Conservation (phyloP, 92 coral and sea anemone genomes). For the Palythoa caribaeorum region DNA sequence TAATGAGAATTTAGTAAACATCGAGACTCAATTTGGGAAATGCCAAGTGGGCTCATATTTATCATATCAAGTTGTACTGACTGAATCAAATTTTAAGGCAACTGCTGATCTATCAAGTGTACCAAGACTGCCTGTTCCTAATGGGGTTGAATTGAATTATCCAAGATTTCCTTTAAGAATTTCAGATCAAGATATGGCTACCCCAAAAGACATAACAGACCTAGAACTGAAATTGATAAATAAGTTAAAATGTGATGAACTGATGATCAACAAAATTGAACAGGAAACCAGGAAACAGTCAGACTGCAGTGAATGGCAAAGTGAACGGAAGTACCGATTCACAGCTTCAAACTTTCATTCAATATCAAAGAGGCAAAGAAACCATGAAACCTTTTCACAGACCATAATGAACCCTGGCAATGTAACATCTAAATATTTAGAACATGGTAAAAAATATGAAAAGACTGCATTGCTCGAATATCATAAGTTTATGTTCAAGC, state of each 20-base stretch:
- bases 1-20: constrained; percentile 6
- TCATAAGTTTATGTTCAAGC: constrained; percentile 64
- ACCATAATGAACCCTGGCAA: constrained; percentile 41
- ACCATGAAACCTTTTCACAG: constrained; percentile 55
- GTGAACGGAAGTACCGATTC: constrained; percentile 43
- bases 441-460: constrained; percentile 61
- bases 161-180: constrained; percentile 67
- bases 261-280: neutral
- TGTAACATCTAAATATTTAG: constrained; percentile 52
- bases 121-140: constrained; percentile 42
- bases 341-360: constrained; percentile 42
- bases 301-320: constrained; percentile 40
- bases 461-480: constrained; percentile 57
- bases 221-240: constrained; percentile 9
- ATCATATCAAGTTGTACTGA: constrained; percentile 58
- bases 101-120: constrained; percentile 40
- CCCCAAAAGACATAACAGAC: constrained; percentile 16
- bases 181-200: neutral
- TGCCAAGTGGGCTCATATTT: constrained; percentile 53
- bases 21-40: constrained; percentile 53
- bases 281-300: neutral
- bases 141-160: constrained; percentile 27
- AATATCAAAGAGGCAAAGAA: constrained; percentile 57
- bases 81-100: constrained; percentile 63
- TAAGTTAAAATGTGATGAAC: constrained; percentile 14